Conservation (phyloP, 1,140 invertebrate genomes). For the Sitobion miscanthi region DNA sequence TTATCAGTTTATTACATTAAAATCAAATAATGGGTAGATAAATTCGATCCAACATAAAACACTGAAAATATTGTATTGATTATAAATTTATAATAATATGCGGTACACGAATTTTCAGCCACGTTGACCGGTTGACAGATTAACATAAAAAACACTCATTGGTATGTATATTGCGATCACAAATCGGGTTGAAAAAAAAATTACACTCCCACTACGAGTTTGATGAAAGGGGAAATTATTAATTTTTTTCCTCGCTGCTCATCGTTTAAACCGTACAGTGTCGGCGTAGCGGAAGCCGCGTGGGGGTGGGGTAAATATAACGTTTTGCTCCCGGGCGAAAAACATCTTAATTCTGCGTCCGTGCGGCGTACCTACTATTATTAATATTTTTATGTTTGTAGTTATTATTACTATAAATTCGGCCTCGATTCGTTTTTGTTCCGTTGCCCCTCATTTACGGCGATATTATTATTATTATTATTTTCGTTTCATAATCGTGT, state of each 20-base stretch:
- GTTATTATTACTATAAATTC: neutral
- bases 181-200: too few species aligned
- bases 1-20: neutral
- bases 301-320: neutral
- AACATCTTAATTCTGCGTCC: constrained; percentile 1
- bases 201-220: too few species aligned
- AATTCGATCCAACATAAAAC: neutral
- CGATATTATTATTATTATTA: neutral
- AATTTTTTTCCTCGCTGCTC: neutral
- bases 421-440: neutral
- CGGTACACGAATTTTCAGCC: neutral
- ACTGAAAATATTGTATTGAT: neutral
- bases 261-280: neutral
- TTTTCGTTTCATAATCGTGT: neutral
- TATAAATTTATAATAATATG: neutral
- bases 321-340: neutral
- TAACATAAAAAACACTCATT: neutral
- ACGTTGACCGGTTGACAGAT: neutral
- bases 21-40: neutral
- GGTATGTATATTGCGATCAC: neutral
- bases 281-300: neutral
- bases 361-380: neutral
- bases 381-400: constrained; percentile 17
- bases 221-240: neutral
- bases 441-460: neutral